Percentiles rank a stretch among this genome's conserved stretches.
phyloP scores from a whole-genome alignment of 1,140 invertebrate species.

The Drosophila micromelanica region DNA sequence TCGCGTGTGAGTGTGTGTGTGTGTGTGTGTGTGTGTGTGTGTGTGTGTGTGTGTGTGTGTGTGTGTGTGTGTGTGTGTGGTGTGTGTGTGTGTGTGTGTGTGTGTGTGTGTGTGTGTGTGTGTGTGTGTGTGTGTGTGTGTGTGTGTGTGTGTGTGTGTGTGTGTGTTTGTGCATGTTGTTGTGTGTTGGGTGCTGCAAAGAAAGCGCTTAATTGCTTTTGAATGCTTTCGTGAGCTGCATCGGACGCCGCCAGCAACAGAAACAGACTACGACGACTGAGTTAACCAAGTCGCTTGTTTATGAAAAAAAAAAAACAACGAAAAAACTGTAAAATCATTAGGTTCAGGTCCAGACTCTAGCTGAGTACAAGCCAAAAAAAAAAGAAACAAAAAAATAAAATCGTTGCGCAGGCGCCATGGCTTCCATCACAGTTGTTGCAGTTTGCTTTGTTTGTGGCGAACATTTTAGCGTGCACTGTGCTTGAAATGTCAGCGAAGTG shows the following conservation, averaged over 20 bases:
- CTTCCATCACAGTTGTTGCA: conserved; percentile 7
- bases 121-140: conserved; percentile 56
- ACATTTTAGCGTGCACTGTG: conserved; percentile 29
- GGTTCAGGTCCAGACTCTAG: conserved; percentile 7
- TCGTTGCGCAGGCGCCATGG: conserved; percentile 25
- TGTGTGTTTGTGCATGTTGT: conserved; percentile 17
- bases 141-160: conserved; percentile 11
- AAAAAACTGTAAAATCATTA: conserved; percentile 57
- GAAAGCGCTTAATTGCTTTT: conserved; percentile 78
- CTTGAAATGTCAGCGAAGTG: conserved; percentile 34
- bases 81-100: conserved; percentile 58
- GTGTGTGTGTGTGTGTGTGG: too few relatives aligned
- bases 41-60: too few relatives aligned
- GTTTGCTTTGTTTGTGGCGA: conserved; percentile 3
- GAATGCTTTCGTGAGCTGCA: conserved; percentile 74
- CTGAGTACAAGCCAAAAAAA: conserved; percentile 14
- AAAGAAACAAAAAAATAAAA: too few relatives aligned
- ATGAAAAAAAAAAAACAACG: conserved; percentile 36
- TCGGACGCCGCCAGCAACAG: conserved; percentile 55
- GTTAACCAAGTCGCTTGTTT: conserved; percentile 12
- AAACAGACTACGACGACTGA: conserved; percentile 7
- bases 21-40: too few relatives aligned
- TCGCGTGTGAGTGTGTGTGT: too few relatives aligned
- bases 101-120: conserved; percentile 53
- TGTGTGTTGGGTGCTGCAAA: conserved; percentile 43